Evolutionary conservation across 1,140 invertebrate genomes (phyloP).

Genomic region (Drosophila grimshawi): DNA sequence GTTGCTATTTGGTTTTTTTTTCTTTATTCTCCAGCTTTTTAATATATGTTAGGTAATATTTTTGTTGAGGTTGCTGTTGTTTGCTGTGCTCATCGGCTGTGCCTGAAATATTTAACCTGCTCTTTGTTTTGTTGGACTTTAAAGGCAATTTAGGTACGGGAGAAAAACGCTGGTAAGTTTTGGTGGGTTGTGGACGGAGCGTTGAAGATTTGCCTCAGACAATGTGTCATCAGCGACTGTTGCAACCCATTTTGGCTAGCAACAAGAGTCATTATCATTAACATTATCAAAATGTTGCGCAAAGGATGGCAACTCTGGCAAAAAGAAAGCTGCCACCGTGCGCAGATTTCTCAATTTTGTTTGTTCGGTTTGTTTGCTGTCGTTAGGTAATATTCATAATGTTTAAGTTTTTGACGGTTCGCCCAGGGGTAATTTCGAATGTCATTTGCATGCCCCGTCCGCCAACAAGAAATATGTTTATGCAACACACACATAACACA

Average conservation of each 20-base stretch:
- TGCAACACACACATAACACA: neutral
- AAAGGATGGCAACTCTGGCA: slow-evolving; percentile 18
- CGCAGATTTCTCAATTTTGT: slow-evolving; percentile 1
- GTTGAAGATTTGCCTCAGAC: slow-evolving; percentile 3
- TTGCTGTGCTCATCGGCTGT: neutral
- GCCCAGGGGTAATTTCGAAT: slow-evolving; percentile 53
- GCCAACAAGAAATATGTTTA: slow-evolving; percentile 22
- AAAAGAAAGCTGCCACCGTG: neutral
- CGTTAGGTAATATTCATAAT: slow-evolving; percentile 48
- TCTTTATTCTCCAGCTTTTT: too few relatives aligned
- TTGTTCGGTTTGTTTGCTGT: slow-evolving; percentile 11
- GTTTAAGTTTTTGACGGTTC: slow-evolving; percentile 33
- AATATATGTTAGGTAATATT: too few relatives aligned
- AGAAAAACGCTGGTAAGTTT: too few relatives aligned
- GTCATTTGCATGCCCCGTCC: slow-evolving; percentile 48
- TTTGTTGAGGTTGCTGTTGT: too few relatives aligned
- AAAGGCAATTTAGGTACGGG: too few relatives aligned
- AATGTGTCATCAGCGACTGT: slow-evolving; percentile 60
- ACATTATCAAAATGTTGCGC: slow-evolving; percentile 22
- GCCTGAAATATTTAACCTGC: slow-evolving; percentile 22
- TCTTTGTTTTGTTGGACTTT: neutral
- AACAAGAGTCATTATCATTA: slow-evolving; percentile 67
- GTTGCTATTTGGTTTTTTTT: slow-evolving; percentile 16
- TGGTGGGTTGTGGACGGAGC: neutral
- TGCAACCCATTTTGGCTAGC: slow-evolving; percentile 16